Evolutionary conservation across 1,140 invertebrate genomes (phyloP), one percentile per base, ranked within the genome.

Genomic region (Eueides isabella): DNA sequence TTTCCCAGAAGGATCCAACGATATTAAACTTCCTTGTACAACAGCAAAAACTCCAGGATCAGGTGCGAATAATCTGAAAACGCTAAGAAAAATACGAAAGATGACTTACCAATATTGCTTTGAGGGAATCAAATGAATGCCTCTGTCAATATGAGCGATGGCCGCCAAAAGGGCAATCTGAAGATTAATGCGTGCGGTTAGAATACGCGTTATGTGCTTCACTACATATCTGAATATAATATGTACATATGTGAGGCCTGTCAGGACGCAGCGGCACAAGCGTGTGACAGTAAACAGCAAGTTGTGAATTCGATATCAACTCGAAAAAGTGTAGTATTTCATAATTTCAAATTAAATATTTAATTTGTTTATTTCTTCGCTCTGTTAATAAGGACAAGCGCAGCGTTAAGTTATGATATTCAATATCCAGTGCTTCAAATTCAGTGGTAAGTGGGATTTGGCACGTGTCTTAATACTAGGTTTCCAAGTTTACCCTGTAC

Each of bases 101-200:
- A 19, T 55, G 48, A 55, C 19, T 55, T 55, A 55, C 19, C 48
- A 26, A 55, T 55, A 55, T 55, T 55, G 48, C 48, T 55, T 55
- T 55, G 48, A 55, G 48, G 23, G 23, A 26, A 55, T 55, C 48
- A 55, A 55, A 55, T 55, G 48, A 23, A 55, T 55, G 48, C 48
- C 48, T 55, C 48, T 55, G 48, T 55, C 48, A 55, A 55, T 55
- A 55, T 55, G 48, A 55, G 23, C 9, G 48, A 55, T 55, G 48
- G 48, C 23, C 48, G 48, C 48, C 48, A 6, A 55, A 55, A 55
- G 48, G 48, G 48, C 48, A 55, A 55, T 55, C 48, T 55, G 19
- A 23, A 55, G 48, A 55, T 55, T 55, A 55, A 55, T 55, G 48
- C 48, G 19, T 23, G 41, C n/a, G 48, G 48, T 55, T 55, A 19